phyloP scores from a whole-genome alignment of 2,797 vertebrate genomes.

The Microctenopoma stevenorrisi region DNA sequence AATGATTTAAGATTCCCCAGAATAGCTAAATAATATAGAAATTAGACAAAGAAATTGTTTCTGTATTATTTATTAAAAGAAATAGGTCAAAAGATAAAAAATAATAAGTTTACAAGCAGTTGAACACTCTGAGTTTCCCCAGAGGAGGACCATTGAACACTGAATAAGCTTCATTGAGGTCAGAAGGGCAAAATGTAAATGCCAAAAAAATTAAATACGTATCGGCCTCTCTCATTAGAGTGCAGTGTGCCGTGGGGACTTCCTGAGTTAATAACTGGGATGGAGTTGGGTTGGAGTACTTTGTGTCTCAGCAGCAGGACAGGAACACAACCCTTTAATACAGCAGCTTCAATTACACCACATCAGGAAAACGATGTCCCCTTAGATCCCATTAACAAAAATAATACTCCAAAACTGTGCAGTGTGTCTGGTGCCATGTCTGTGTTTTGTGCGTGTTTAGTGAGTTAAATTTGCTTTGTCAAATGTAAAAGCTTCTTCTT shows the following conservation, averaged over 20 bases:
- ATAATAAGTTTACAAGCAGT: background rate
- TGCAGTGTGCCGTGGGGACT: slow-evolving; percentile 76
- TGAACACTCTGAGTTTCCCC: slow-evolving; percentile 9
- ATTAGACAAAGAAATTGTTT: background rate
- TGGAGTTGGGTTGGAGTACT: slow-evolving; percentile 73
- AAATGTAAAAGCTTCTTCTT: slow-evolving; percentile 10
- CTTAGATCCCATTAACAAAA: slow-evolving; percentile 81
- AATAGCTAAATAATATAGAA: slow-evolving; percentile 7
- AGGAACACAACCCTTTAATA: slow-evolving; percentile 84
- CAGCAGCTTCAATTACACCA: slow-evolving; percentile 82
- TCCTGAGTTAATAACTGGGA: slow-evolving; percentile 82
- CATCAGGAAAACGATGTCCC: slow-evolving; percentile 78
- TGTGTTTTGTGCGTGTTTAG: slow-evolving; percentile 27
- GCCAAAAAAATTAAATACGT: slow-evolving; percentile 72
- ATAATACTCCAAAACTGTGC: slow-evolving; percentile 58
- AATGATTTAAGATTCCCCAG: slow-evolving; percentile 17
- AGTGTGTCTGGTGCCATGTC: slow-evolving; percentile 17
- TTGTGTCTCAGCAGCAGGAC: slow-evolving; percentile 79
- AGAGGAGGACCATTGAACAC: slow-evolving; percentile 37
- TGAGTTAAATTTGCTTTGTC: slow-evolving; percentile 25
- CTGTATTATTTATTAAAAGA: slow-evolving; percentile 3
- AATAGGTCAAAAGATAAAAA: slow-evolving; percentile 4
- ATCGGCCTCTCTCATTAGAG: slow-evolving; percentile 82
- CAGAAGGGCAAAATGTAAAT: slow-evolving; percentile 78
- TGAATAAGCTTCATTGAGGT: slow-evolving; percentile 59